Base-by-base conservation (phyloP, 2,797 vertebrate species). In the Urosaurus nigricauda region DNA sequence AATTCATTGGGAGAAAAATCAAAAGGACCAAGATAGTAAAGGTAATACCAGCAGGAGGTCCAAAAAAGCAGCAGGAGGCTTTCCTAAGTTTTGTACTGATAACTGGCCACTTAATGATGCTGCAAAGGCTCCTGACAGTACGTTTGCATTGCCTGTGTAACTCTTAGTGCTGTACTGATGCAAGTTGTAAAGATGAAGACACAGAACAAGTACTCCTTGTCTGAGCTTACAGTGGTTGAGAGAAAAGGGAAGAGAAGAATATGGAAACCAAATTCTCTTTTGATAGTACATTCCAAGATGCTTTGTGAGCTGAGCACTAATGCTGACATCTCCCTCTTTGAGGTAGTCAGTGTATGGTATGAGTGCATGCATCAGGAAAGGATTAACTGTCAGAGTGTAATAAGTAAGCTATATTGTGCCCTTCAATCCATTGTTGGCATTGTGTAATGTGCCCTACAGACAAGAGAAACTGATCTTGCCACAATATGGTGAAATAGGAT, bases 61-160 rank as follows among this genome's bases (percentile, higher is more conserved):
- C 70, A 90, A 81, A 90, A 79, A 93, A 56, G 2, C 85, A 92
- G 26, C 35, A 90, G 91, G 53, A 91, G 37, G 32, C 58, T 85
- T 86, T 85, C 79, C 74, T 1, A 8, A 24, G 13, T 16, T 87
- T 73, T 70, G 81, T 29, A 32, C 12, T 89, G 83, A 93, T 89
- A 91, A 92, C 78, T 56, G 73, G 2, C 14, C 88, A 51, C 79
- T 70, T 94, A 93, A 93, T 80, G 75, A 96, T 79, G 40, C 65
- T 73, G 29, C 2, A 65, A 63, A 90, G 53, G 87, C 85, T 3
- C 81, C 84, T 35, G 47, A 56, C 5, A 77, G 35, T 3, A 78
- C 24, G 13, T 56, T 90, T 84, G 79, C 82, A 68, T 71, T 26
- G 16, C 19, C 81, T 1, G 90, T 88, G 53, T 82, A 86, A 82